Evolutionary conservation across 2,888 invertebrate species (phyloP).

Genomic region (Pegoplata infirma): DNA sequence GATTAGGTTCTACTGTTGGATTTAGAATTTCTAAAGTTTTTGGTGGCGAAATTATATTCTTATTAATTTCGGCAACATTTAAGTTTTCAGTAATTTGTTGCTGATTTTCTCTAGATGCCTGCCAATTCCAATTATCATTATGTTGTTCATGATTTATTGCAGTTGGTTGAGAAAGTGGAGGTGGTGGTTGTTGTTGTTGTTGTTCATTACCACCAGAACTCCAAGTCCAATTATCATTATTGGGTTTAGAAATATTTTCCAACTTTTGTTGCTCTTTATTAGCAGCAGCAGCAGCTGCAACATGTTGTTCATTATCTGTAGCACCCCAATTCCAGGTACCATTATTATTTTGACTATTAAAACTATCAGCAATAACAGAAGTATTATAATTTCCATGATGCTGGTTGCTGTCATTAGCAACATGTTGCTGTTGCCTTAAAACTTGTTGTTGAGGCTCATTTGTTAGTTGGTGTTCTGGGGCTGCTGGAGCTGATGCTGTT

Average conservation of each 20-base stretch:
- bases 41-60: neutral
- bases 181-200: slow-evolving; percentile 25
- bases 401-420: slow-evolving; percentile 4
- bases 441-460: slow-evolving; percentile 45
- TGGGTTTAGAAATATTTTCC: neutral
- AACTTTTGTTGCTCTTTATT: neutral
- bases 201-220: slow-evolving; percentile 78
- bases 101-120: slow-evolving; percentile 35
- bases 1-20: neutral
- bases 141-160: slow-evolving; percentile 9
- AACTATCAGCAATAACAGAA: slow-evolving; percentile 81
- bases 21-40: slow-evolving; percentile 38
- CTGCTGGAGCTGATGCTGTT: slow-evolving; percentile 44
- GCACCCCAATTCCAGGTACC: slow-evolving; percentile 82
- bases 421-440: neutral
- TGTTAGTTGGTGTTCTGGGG: slow-evolving; percentile 37
- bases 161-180: neutral
- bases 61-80: slow-evolving; percentile 25
- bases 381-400: slow-evolving; percentile 47
- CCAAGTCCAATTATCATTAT: slow-evolving; percentile 82
- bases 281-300: neutral
- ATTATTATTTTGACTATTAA: slow-evolving; percentile 72
- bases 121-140: slow-evolving; percentile 47
- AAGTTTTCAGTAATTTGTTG: slow-evolving; percentile 21
- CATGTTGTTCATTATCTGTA: slow-evolving; percentile 77